Conservation (phyloP, 2,888 invertebrate species). For the Boloria selene region DNA sequence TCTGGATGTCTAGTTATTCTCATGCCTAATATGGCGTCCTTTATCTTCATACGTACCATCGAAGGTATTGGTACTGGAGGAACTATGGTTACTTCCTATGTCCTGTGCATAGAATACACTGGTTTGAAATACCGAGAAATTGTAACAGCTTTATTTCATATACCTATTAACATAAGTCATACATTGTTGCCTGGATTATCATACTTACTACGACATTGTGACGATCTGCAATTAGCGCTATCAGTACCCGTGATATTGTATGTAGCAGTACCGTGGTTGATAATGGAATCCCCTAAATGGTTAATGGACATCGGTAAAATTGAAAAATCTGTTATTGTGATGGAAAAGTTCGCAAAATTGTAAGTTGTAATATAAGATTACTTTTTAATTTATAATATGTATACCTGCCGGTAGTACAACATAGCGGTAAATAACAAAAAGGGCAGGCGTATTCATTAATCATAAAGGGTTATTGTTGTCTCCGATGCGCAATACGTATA, state of each 20-base stretch:
- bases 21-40: conserved; percentile 54
- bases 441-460: too few relatives aligned
- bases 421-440: too few relatives aligned
- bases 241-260: conserved; percentile 61
- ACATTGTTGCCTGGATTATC: conserved; percentile 59
- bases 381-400: too few relatives aligned
- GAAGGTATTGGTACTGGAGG: conserved; percentile 67
- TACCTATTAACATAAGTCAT: conserved; percentile 65
- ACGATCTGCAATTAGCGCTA: conserved; percentile 58
- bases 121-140: conserved; percentile 57
- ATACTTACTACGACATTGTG: conserved; percentile 59
- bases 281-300: conserved; percentile 70
- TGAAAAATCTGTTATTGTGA: conserved; percentile 52
- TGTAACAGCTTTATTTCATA: conserved; percentile 59
- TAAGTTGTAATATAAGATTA: conserved; percentile 47
- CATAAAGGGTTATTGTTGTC: too few relatives aligned
- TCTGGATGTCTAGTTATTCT: conserved; percentile 55
- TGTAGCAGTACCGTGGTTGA: conserved; percentile 48
- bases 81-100: conserved; percentile 62
- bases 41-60: conserved; percentile 57
- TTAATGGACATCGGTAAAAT: conserved; percentile 57
- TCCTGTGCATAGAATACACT: conserved; percentile 62
- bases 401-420: too few relatives aligned
- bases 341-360: conserved; percentile 60
- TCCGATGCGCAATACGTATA: too few relatives aligned